A percentile compares a stretch with the other conserved stretches of the same genome.
These are phyloP conservation scores for Bombus superbus DNA, from an alignment of 1,140 invertebrate species.

Conservation along the genomic window DNA sequence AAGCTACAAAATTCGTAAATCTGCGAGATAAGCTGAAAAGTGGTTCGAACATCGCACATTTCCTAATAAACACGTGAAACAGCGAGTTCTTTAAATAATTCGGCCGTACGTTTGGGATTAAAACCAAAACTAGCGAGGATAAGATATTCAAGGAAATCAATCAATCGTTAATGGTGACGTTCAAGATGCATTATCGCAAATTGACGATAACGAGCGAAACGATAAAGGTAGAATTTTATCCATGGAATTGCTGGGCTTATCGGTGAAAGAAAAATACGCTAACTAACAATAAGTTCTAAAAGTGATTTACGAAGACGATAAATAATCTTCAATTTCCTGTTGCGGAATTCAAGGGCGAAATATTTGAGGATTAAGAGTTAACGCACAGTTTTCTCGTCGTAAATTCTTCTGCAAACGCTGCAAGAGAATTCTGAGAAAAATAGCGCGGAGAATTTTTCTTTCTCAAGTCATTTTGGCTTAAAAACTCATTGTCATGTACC, in stretches of 20 bases:
- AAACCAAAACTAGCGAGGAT: background rate
- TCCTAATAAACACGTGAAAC: too few relatives aligned
- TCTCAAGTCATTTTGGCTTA: background rate
- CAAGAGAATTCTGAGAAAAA: background rate
- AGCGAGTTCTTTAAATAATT: background rate
- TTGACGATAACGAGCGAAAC: background rate
- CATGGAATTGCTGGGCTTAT: background rate
- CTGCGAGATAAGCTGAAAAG: background rate
- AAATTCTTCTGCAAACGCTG: background rate
- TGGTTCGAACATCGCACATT: background rate
- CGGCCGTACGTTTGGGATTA: background rate
- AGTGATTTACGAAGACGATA: background rate
- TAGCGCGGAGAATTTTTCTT: background rate
- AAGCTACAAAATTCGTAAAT: too few relatives aligned
- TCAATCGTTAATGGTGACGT: background rate
- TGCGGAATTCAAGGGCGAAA: background rate
- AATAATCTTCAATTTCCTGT: background rate
- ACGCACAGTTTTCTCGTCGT: background rate
- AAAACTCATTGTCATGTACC: background rate
- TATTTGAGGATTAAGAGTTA: background rate
- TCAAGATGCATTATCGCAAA: background rate
- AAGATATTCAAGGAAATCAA: background rate
- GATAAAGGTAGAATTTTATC: constrained; percentile 39
- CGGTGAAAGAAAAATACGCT: background rate
- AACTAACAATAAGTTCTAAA: background rate